Evolutionary conservation across 2,113 vertebrate genomes (phyloP), one percentile per base, ranked within the genome.

Genomic region (Synchiropus splendidus): DNA sequence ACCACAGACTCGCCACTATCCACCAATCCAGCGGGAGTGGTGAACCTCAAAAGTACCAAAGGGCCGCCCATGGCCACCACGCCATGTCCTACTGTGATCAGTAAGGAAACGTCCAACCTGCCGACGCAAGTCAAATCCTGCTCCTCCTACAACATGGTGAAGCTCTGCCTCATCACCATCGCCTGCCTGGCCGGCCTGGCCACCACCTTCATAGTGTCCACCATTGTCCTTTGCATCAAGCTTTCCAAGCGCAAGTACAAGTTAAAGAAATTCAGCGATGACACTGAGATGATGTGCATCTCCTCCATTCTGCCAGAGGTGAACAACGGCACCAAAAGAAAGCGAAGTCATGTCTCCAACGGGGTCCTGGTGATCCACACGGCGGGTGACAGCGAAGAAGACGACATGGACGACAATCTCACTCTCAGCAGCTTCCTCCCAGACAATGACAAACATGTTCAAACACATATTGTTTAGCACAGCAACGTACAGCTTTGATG

Each of bases 341-440:
- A 63, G 18, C 70, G 41, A 45, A 51, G 56, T 13, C 63, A 35
- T 0, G 78, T 33, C 0, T 78, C 58, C 41, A 39, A 14, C 9
- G 80, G 78, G 1, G 57, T 70, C 8, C 63, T 78, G 54, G 50
- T 68, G 1, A 54, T 79, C 0, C 69, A 54, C 0, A 0, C 9
- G 0, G 40, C 1, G 0, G 48, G 50, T 1, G 84, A 89, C 50
- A 78, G 31, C 0, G 89, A 90, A 0, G 78, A 79, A 0, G 78
- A 79, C 1, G 78, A 78, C 0, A 73, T 51, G 2, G 84, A 74
- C 0, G 92, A 94, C 18, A 83, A 89, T 54, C 68, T 90, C 46
- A 92, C 92, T 1, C 86, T 96, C 18, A 88, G 84, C 61, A 96
- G 92, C 75, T 94, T 96, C 65, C 75, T 94, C 6, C 90, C 90